A percentile compares a stretch with the other conserved stretches of the same genome.
These are phyloP conservation scores for Aleiodes leptofemur DNA, from an alignment of 2,888 invertebrate species.

Conservation along the genomic window DNA sequence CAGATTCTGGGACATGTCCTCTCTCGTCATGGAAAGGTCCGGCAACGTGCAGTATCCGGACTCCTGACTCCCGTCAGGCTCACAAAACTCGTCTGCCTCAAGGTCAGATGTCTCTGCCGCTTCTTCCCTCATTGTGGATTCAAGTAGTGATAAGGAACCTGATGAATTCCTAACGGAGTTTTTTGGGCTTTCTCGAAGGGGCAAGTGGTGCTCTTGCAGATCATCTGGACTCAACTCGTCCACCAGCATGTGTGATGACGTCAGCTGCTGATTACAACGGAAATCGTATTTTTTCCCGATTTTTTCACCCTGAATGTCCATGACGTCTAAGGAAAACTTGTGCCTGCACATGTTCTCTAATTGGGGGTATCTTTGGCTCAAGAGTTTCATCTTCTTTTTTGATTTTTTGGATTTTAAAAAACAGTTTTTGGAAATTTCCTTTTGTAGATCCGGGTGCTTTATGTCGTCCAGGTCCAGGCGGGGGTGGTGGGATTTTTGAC, in stretches of 20 bases:
- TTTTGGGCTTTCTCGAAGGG: neutral
- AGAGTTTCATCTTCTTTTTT: slow-evolving; percentile 62
- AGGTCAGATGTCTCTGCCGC: slow-evolving; percentile 10
- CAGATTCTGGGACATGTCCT: too few relatives aligned
- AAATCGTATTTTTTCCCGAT: slow-evolving; percentile 71
- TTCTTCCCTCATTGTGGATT: neutral
- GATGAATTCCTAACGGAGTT: neutral
- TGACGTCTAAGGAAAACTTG: slow-evolving; percentile 58
- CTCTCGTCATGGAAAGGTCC: neutral
- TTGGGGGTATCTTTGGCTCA: slow-evolving; percentile 67
- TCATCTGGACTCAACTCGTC: slow-evolving; percentile 65
- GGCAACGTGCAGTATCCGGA: slow-evolving; percentile 1
- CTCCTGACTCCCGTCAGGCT: neutral
- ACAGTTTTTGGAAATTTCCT: slow-evolving; percentile 62
- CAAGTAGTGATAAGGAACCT: neutral
- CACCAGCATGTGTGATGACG: slow-evolving; percentile 62
- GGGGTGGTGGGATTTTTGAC: slow-evolving; percentile 52
- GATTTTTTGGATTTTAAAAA: slow-evolving; percentile 59
- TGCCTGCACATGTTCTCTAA: slow-evolving; percentile 60
- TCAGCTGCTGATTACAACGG: slow-evolving; percentile 68
- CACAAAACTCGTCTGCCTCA: slow-evolving; percentile 8
- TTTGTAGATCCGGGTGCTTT: slow-evolving; percentile 58
- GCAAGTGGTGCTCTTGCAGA: slow-evolving; percentile 14
- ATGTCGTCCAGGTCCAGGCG: slow-evolving; percentile 63
- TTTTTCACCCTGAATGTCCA: slow-evolving; percentile 64